Conservation (phyloP, 2,113 vertebrate species). For the Haemorhous mexicanus region DNA sequence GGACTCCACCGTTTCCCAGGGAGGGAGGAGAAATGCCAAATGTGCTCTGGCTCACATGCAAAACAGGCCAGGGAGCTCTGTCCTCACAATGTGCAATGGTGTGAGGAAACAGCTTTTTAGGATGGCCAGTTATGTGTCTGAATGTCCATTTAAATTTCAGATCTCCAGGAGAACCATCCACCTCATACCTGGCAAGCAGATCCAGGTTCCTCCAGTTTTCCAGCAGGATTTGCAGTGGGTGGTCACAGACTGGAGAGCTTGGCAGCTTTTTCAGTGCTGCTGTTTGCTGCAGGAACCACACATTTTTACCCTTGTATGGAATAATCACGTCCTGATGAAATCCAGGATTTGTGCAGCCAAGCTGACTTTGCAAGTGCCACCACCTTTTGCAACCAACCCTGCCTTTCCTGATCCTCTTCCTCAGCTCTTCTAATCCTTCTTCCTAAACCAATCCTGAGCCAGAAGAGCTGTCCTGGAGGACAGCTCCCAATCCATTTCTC, state of each 20-base stretch:
- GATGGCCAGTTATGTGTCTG: not conserved
- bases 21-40: not conserved
- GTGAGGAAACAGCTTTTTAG: not conserved
- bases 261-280: not conserved
- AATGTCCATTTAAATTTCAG: not conserved
- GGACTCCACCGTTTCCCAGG: not conserved
- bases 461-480: not conserved
- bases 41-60: fast-evolving
- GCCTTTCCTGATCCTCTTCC: not conserved
- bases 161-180: not conserved
- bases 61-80: not conserved
- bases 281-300: not conserved
- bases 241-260: not conserved
- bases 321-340: not conserved
- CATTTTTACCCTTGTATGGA: not conserved
- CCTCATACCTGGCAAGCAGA: fast-evolving
- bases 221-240: not conserved
- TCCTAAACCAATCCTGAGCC: not conserved
- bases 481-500: not conserved
- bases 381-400: not conserved
- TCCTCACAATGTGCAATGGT: not conserved
- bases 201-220: not conserved
- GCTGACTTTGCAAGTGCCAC: not conserved
- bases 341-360: not conserved
- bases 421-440: not conserved